Evolutionary conservation across 2,888 invertebrate genomes (phyloP), one percentile per base, ranked within the genome.

Genomic region (Cerastoderma edule): DNA sequence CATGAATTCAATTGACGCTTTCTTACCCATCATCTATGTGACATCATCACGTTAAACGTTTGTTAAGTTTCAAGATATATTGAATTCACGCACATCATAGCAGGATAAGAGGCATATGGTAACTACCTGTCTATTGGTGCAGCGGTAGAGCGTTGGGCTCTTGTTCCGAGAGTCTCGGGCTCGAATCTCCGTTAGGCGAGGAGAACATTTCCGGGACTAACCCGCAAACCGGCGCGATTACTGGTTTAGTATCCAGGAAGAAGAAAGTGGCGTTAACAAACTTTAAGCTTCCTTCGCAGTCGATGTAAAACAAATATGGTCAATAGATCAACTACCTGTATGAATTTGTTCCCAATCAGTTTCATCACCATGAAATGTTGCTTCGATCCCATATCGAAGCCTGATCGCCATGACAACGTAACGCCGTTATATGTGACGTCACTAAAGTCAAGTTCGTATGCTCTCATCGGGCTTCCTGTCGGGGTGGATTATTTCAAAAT

Each of bases 341-440:
- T 30, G n/a, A 56, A 56, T 5, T 10, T 56, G 28, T 56, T 56
- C 10, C 56, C 24, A 28, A 30, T 6, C 5, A 64, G 28, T 50
- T 67, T 64, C 74, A 78, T 63, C 16, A 78, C 53, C 10, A 54
- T n/a, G 33, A 78, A 78, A 28, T 67, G 53, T 48, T 78, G 75
- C 44, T 27, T 48, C 0, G 72, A 72, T 0, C 75, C 80, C 80
- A 80, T 80, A 33, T 80, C 76, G 32, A 57, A 78, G 24, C 78
- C 78, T 16, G 78, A 72, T n/a, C 60, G 72, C 72, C 75, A 79
- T 27, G 39, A 57, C 30, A 80, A 27, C 1, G 54, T 73, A 2
- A 76, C 75, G 44, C 80, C 67, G 33, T 73, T 27, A 22, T 64
- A 30, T 10, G 75, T 80, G 0, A 80, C 71, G 46, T 53, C 24